These are phyloP conservation scores for Epiblema foenella DNA, from an alignment of 2,888 invertebrate species.

Conservation along the genomic window DNA sequence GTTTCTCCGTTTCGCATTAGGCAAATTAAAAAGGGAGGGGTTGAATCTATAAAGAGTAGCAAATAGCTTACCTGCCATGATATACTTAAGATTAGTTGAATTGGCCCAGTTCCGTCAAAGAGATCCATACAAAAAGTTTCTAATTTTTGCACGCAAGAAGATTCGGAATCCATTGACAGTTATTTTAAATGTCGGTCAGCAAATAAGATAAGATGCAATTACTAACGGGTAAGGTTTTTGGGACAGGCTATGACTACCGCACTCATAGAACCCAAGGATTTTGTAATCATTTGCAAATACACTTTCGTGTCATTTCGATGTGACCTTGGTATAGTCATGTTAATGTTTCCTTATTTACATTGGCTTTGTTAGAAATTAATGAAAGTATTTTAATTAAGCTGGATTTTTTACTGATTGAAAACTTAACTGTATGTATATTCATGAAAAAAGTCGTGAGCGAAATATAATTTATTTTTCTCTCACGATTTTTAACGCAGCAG, in stretches of 20 bases:
- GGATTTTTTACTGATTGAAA: no score
- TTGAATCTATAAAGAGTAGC: neutral
- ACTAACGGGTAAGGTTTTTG: no score
- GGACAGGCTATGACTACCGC: no score
- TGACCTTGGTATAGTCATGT: neutral
- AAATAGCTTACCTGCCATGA: conserved; percentile 4
- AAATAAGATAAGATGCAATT: no score
- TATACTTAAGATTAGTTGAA: neutral
- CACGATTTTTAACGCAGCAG: no score
- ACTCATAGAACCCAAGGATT: conserved; percentile 23
- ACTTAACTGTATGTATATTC: neutral
- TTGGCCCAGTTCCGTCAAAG: no score
- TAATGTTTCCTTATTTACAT: conserved; percentile 28
- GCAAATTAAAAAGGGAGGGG: neutral
- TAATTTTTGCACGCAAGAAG: no score
- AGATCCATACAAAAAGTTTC: no score
- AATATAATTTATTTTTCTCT: no score
- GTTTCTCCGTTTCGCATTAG: neutral
- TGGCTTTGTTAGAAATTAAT: neutral
- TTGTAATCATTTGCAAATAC: conserved; percentile 31
- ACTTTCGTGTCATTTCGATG: conserved; percentile 11
- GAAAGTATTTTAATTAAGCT: neutral
- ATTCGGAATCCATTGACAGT: no score
- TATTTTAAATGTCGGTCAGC: no score
- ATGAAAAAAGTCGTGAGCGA: no score